These are phyloP conservation scores for Strigops habroptila DNA, from an alignment of 2,113 vertebrate species.

Conservation along the genomic window DNA sequence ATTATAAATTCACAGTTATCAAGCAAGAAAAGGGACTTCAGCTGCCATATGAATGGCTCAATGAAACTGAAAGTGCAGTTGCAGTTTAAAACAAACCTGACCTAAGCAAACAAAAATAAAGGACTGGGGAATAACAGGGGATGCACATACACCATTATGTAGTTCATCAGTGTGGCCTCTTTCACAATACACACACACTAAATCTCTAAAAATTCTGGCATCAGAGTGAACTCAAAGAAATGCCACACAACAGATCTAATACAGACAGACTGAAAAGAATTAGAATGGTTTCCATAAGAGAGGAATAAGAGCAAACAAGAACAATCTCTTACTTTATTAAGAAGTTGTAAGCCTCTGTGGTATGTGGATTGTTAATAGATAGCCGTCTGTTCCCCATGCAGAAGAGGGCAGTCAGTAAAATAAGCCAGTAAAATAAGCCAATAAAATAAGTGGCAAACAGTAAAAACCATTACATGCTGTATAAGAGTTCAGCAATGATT, in stretches of 20 bases:
- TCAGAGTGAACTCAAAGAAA: neutral
- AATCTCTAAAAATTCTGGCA: neutral
- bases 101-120: neutral
- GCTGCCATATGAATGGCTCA: neutral
- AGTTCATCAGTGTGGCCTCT: neutral
- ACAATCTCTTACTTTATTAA: neutral
- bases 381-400: neutral
- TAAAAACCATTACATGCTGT: neutral
- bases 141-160: neutral
- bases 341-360: neutral
- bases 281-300: neutral
- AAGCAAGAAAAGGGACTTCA: neutral
- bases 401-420: neutral
- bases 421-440: neutral
- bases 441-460: neutral
- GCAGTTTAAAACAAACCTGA: neutral
- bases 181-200: neutral
- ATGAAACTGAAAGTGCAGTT: neutral
- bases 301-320: neutral
- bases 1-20: neutral
- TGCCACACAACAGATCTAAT: neutral
- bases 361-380: neutral
- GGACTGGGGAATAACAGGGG: neutral
- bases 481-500: neutral
- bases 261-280: neutral